These are phyloP conservation scores for Monochamus alternatus DNA, from an alignment of 2,888 invertebrate species.

Conservation along the genomic window DNA sequence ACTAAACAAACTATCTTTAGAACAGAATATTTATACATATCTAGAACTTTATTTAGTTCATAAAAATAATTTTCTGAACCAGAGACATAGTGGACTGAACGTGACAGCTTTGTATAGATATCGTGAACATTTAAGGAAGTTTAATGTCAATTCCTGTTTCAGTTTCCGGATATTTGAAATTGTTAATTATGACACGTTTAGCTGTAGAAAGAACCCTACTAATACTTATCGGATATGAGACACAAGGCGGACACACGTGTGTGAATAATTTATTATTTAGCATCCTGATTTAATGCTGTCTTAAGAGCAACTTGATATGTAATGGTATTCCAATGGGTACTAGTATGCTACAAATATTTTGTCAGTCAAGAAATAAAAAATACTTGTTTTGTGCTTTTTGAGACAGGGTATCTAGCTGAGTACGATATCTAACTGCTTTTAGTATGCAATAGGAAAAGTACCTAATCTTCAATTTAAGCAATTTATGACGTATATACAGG, in stretches of 20 bases:
- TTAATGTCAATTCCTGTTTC: background rate
- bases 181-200: slow-evolving; percentile 1
- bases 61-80: too few species aligned
- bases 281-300: background rate
- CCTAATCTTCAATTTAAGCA: too few species aligned
- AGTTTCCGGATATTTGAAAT: slow-evolving; percentile 9
- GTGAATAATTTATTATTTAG: slow-evolving; percentile 5
- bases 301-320: background rate
- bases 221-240: background rate
- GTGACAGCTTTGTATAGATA: background rate
- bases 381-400: too few species aligned
- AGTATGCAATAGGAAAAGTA: too few species aligned
- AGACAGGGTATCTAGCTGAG: too few species aligned
- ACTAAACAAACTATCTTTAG: too few species aligned
- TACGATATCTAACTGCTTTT: too few species aligned
- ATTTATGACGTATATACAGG: too few species aligned
- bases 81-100: too few species aligned
- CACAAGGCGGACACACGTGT: background rate
- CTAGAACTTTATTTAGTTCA: background rate
- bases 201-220: background rate
- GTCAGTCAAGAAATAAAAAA: too few species aligned
- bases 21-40: background rate
- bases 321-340: background rate
- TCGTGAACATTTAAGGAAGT: background rate
- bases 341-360: too few species aligned